These are phyloP conservation scores for Furcifer pardalis DNA, from an alignment of 2,797 vertebrate genomes.

Conservation along the genomic window DNA sequence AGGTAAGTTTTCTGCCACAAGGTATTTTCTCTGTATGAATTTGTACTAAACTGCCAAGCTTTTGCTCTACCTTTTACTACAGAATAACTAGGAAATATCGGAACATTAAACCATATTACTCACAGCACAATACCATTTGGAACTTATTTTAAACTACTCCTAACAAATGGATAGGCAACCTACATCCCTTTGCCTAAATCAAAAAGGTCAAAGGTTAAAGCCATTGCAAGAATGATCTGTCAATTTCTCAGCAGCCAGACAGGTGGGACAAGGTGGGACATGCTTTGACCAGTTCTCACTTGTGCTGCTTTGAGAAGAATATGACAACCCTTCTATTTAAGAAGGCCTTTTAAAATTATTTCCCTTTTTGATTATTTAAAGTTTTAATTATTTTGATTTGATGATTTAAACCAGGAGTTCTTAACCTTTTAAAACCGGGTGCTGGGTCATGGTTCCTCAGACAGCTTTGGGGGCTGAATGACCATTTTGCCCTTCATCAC, in stretches of 20 bases:
- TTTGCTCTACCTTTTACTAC: slow-evolving; percentile 69
- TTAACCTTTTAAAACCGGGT: no score
- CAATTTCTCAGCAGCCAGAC: background rate
- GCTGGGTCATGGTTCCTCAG: no score
- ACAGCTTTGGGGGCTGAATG: no score
- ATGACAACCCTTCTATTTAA: no score
- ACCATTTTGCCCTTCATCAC: no score
- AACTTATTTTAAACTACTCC: slow-evolving; percentile 56
- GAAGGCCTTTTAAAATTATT: no score
- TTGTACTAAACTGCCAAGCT: slow-evolving; percentile 66
- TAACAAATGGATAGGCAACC: background rate
- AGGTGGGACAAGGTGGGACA: background rate
- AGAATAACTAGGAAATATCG: slow-evolving; percentile 66
- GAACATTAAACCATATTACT: slow-evolving; percentile 68
- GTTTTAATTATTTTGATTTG: no score
- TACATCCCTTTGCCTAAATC: background rate
- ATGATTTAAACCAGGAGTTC: no score
- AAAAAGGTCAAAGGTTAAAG: background rate
- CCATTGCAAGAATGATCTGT: background rate
- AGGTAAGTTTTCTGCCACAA: slow-evolving; percentile 62
- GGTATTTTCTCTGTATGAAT: slow-evolving; percentile 65
- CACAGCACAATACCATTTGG: slow-evolving; percentile 65
- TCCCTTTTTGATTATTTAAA: no score
- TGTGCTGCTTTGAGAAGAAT: no score
- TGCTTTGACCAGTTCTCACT: no score